Conservation (phyloP, 2,888 invertebrate species). For the Drosophila hamatofila region DNA sequence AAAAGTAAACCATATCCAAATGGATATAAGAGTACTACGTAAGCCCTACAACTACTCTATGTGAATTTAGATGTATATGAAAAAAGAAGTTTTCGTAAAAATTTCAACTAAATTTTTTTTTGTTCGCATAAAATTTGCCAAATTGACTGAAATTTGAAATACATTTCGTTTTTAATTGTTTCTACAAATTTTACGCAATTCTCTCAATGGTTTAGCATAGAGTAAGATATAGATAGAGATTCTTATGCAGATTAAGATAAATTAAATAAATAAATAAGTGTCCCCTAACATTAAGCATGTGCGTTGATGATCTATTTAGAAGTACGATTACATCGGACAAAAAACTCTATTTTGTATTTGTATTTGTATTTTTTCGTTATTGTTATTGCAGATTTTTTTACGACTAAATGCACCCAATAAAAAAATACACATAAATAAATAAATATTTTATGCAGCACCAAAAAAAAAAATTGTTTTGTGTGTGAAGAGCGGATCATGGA, state of each 20-base stretch:
- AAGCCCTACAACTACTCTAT: conserved; percentile 42
- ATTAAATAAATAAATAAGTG: conserved; percentile 65
- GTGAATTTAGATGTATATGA: conserved; percentile 43
- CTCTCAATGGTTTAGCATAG: conserved; percentile 15
- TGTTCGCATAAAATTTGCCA: conserved; percentile 36
- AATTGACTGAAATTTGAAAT: conserved; percentile 29
- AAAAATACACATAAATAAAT: conserved; percentile 45
- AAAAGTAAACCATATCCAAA: not conserved
- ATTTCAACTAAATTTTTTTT: conserved; percentile 47
- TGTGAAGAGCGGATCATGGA: conserved; percentile 29
- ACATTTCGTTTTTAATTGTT: not conserved
- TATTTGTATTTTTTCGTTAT: conserved; percentile 8
- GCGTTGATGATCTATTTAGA: conserved; percentile 26
- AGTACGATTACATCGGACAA: conserved; percentile 23
- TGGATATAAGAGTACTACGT: not conserved
- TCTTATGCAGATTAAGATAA: conserved; percentile 28
- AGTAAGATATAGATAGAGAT: conserved; percentile 24
- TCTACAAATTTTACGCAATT: conserved; percentile 16
- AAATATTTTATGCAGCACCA: conserved; percentile 60
- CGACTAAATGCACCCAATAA: conserved; percentile 74
- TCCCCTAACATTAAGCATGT: conserved; percentile 64
- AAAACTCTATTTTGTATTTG: conserved; percentile 26
- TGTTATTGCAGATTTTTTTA: conserved; percentile 46
- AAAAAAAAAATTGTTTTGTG: conserved; percentile 25
- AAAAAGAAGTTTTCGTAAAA: conserved; percentile 15